Conservation (phyloP, 2,888 invertebrate species). For the Hipparchia sbordonii region DNA sequence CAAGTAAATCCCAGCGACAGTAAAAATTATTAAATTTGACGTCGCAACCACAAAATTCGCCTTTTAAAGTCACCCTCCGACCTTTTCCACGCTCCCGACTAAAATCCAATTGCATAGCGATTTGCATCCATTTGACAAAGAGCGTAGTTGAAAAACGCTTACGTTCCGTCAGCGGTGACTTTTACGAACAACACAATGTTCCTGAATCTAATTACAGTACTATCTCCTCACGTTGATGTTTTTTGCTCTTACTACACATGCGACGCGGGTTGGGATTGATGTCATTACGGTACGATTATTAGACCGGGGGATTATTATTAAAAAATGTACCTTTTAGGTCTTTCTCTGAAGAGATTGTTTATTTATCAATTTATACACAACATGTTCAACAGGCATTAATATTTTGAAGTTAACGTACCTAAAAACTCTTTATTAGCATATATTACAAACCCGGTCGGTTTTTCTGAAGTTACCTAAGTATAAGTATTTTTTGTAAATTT, state of each 20-base stretch:
- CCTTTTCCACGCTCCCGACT: constrained; percentile 15
- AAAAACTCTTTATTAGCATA: too few species aligned
- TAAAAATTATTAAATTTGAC: not conserved
- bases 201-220: constrained; percentile 47
- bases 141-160: constrained; percentile 40
- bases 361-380: too few species aligned
- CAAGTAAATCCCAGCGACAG: not conserved
- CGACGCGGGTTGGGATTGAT: constrained; percentile 24
- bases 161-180: constrained; percentile 42
- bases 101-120: constrained; percentile 39
- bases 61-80: constrained; percentile 1
- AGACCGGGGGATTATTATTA: not conserved
- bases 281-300: constrained; percentile 15
- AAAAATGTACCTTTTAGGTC: too few species aligned
- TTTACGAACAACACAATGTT: constrained; percentile 43
- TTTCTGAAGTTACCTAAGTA: too few species aligned
- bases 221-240: constrained; percentile 37
- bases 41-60: constrained; percentile 12
- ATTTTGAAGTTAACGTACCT: too few species aligned
- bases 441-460: too few species aligned
- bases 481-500: too few species aligned
- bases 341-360: too few species aligned
- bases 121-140: constrained; percentile 38
- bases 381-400: too few species aligned
- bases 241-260: constrained; percentile 34